Base-by-base conservation (phyloP, 1,140 invertebrate species). In the Drosophila pandora region DNA sequence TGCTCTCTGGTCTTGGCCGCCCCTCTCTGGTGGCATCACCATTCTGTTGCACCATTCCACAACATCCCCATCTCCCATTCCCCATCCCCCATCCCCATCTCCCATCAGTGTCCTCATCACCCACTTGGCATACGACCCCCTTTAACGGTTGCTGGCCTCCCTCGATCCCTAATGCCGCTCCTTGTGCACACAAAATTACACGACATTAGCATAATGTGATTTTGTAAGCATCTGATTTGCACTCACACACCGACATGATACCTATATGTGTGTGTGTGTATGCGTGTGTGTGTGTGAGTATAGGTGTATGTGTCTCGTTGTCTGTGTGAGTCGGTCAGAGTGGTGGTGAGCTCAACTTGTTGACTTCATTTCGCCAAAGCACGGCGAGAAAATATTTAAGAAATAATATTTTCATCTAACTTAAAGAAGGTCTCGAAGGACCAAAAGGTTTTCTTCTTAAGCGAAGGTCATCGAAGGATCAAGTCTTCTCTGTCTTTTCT, bases 171-270 rank as follows among this genome's bases (percentile, higher is more conserved):
- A 68, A 69, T 69, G 65, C 65, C 64, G 63, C 63, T 69, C 54
- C 71, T 58, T 64, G 54, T 52, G 70, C 76, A 58, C 75, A 79
- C 53, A 69, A 74, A 82, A 77, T 82, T 73, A 74, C 70, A 84
- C 45, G 75, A 71, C 80, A 83, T 83, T 83, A 83, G 79, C 79
- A 83, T 83, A 83, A 83, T 83, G 80, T 78, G 80, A 79, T 83
- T 71, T 72, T 71, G 52, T 78, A 79, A 83, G 79, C 70, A 79
- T 84, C 75, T 83, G 76, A 83, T 83, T 83, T 84, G 70, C 75
- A 56, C 60, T 34, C 77, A 22, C 12, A 32, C 41, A 45, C 30
- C 41, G 30, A 69, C 39, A 58, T 23, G 50, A 45, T 60, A 54
- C 23, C 17, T 17, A 17, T 17, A 17, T 17, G 58, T 63, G 32